Conservation (phyloP, 92 coral and sea anemone genomes). For the Anthopleura xanthogrammica region DNA sequence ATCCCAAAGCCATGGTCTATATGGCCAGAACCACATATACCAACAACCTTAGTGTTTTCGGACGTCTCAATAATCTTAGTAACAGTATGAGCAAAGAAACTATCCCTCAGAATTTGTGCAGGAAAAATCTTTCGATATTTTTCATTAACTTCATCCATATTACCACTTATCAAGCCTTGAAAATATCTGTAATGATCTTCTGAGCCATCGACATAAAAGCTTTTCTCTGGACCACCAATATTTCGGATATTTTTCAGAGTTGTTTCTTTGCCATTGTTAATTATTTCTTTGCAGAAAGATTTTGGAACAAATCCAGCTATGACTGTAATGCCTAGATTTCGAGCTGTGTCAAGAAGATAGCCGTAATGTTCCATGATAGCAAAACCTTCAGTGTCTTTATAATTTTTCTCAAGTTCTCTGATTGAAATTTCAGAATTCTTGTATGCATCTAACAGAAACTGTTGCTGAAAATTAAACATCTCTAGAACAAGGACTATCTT, state of each 20-base stretch:
- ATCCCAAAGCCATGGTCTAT: constrained; percentile 68
- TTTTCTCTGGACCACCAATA: constrained; percentile 51
- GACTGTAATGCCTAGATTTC: constrained; percentile 57
- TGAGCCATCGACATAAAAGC: constrained; percentile 66
- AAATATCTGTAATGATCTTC: constrained; percentile 72
- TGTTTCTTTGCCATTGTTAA: constrained; percentile 52
- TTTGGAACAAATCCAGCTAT: constrained; percentile 75
- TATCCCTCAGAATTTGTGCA: constrained; percentile 68
- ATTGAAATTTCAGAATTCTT: constrained; percentile 56
- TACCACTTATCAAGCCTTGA: constrained; percentile 78
- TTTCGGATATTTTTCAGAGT: constrained; percentile 44
- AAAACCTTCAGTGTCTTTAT: constrained; percentile 74
- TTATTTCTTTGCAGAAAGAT: constrained; percentile 50
- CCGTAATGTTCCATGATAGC: constrained; percentile 61
- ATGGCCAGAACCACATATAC: constrained; percentile 79
- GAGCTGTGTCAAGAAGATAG: constrained; percentile 56
- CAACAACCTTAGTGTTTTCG: constrained; percentile 57
- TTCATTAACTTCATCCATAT: constrained; percentile 48
- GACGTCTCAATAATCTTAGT: constrained; percentile 45
- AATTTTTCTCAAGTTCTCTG: constrained; percentile 50
- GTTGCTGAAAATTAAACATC: constrained; percentile 80
- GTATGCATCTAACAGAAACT: constrained; percentile 65
- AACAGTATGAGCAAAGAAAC: constrained; percentile 67
- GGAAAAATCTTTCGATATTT: constrained; percentile 79
- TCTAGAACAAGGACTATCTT: constrained; percentile 54